Evolutionary conservation across 2,113 vertebrate species (phyloP).

Genomic region (Jaculus jaculus): DNA sequence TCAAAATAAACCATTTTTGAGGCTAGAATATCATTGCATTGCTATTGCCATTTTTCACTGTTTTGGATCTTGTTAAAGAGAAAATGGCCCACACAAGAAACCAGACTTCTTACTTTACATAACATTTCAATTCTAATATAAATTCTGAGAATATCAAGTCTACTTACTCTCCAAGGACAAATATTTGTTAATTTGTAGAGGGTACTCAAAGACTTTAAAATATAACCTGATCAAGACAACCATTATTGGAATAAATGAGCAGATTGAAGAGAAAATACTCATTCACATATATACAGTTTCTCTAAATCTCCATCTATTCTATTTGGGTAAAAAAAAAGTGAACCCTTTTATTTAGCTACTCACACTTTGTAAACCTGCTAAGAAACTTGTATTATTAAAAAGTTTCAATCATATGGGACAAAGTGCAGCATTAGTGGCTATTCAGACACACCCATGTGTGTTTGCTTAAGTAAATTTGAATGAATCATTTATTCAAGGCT

Average conservation of each 20-base stretch:
- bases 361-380: constrained; percentile 44
- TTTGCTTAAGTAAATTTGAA: constrained; percentile 53
- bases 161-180: neutral
- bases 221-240: neutral
- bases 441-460: constrained; percentile 50
- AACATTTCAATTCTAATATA: constrained; percentile 18
- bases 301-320: constrained; percentile 36
- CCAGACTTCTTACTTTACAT: neutral
- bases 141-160: constrained; percentile 27
- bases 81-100: constrained; percentile 6
- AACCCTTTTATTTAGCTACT: constrained; percentile 24
- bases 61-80: constrained; percentile 19
- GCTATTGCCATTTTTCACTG: neutral
- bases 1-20: constrained; percentile 63
- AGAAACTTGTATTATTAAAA: constrained; percentile 35
- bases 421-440: constrained; percentile 73
- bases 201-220: constrained; percentile 19
- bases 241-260: neutral
- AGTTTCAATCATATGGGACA: constrained; percentile 62
- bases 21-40: neutral
- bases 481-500: neutral
- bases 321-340: constrained; percentile 44
- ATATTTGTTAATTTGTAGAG: neutral
- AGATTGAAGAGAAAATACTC: constrained; percentile 68
- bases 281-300: constrained; percentile 33